Percentiles rank a stretch among this genome's conserved stretches.
Conservation (phyloP, 2,113 vertebrate species). For the Lycocorax pyrrhopterus region DNA sequence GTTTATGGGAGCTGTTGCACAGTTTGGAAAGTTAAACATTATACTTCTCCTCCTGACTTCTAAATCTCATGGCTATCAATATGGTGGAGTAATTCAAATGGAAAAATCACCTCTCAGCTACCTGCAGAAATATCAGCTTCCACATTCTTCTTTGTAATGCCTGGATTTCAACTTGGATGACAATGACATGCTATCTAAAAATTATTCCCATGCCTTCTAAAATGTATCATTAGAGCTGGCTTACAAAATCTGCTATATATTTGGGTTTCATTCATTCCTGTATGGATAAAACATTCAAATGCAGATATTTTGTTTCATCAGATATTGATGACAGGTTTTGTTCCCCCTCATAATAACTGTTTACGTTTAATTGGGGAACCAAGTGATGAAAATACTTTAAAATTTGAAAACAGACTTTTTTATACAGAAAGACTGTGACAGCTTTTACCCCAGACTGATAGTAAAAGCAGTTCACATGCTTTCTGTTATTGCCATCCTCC, state of each 20-base stretch:
- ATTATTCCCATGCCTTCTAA: neutral
- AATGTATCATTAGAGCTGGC: neutral
- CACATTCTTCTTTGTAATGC: neutral
- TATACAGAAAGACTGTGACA: neutral
- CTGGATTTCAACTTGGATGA: neutral
- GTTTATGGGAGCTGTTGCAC: neutral
- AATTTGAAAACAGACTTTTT: constrained; percentile 20
- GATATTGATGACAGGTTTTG: neutral
- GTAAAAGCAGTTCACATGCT: neutral
- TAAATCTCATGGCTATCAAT: neutral
- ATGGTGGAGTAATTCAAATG: neutral
- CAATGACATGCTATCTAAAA: neutral
- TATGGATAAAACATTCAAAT: neutral
- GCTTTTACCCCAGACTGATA: neutral
- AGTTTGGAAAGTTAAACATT: neutral
- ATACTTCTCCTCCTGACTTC: neutral
- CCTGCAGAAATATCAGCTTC: neutral
- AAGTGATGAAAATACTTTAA: neutral
- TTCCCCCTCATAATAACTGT: neutral
- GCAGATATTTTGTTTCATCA: neutral
- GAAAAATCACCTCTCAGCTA: neutral
- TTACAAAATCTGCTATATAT: neutral
- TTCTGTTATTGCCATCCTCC: neutral
- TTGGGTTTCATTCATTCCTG: neutral
- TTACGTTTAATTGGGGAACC: neutral